Evolutionary conservation across 2,888 invertebrate genomes (phyloP).

Genomic region (Drepanosiphum platanoidis): DNA sequence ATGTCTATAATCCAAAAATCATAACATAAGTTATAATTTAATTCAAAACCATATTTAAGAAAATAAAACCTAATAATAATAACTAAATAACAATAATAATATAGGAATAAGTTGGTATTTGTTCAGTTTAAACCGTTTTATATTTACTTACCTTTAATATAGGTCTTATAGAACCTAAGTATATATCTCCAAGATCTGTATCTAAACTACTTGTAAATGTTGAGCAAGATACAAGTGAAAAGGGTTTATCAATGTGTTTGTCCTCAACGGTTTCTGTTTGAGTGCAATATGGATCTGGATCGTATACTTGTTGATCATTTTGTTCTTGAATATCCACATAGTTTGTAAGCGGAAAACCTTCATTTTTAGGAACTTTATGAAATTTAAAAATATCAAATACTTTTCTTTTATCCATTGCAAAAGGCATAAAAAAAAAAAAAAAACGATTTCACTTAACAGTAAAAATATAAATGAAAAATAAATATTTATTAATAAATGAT

Average conservation of each 20-base stretch:
- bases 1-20: no score
- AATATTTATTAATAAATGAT: not conserved
- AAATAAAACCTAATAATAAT: no score
- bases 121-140: not conserved
- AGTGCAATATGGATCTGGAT: no score
- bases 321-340: not conserved
- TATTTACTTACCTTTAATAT: constrained; percentile 14
- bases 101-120: not conserved
- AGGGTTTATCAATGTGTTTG: no score
- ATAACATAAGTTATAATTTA: no score
- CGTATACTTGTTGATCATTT: no score
- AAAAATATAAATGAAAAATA: not conserved
- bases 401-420: constrained; percentile 12
- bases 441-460: constrained; percentile 16
- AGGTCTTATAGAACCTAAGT: not conserved
- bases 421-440: no score
- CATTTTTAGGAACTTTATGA: not conserved
- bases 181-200: not conserved
- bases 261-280: no score
- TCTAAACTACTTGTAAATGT: not conserved
- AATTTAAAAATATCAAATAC: constrained; percentile 25
- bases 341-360: not conserved
- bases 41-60: no score
- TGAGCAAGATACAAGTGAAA: no score
- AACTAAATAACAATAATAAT: not conserved